Base-by-base conservation (phyloP, 1,140 invertebrate genomes). In the Coptotermes formosanus region DNA sequence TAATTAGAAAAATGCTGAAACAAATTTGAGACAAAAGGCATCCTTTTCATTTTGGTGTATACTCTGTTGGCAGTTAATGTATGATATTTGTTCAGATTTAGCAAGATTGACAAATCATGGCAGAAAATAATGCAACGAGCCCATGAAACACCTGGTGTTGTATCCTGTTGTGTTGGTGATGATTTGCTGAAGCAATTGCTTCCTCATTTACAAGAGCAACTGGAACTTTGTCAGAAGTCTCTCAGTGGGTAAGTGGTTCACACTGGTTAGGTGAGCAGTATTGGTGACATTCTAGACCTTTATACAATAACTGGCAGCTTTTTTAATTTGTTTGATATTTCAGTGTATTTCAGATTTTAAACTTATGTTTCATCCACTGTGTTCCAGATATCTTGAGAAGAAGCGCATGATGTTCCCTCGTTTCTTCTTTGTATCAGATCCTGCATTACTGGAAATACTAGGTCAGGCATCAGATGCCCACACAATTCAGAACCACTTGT, bases 381-480 rank as follows among this genome's bases (percentile, higher is more conserved):
- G 84, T 87, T 89, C 25, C 88, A 95, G 94, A 30, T 99, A 99
- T 91, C 92, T 99, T 48, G 98, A 99, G 89, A 98, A 97, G 90
- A 99, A 99, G 90, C 93, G 98, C 32, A 96, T 97, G 90, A 96
- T 98, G 95, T 99, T 99, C 91, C 98, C 98, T n/a, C 92, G 98
- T 88, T 99, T 99, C 89, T 99, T 99, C 92, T 99, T 99, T 89
- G 98, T 99, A 2, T 99, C 98, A 3, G 98, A 99, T 92, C 98
- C 98, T 3, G 97, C 98, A 0, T 91, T 99, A 83, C 91, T 99
- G 83, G 98, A 99, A 91, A 99, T 99, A 89, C 92, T 99, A 6
- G 98, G 98, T 0, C 98, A 99, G 92, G 98, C 98, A 2, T 98
- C 97, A 19, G 98, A 99, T 91, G 98, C 98, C 0, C 98, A 99